Base-by-base conservation (phyloP, 2,113 vertebrate genomes). In the Danio rerio region DNA sequence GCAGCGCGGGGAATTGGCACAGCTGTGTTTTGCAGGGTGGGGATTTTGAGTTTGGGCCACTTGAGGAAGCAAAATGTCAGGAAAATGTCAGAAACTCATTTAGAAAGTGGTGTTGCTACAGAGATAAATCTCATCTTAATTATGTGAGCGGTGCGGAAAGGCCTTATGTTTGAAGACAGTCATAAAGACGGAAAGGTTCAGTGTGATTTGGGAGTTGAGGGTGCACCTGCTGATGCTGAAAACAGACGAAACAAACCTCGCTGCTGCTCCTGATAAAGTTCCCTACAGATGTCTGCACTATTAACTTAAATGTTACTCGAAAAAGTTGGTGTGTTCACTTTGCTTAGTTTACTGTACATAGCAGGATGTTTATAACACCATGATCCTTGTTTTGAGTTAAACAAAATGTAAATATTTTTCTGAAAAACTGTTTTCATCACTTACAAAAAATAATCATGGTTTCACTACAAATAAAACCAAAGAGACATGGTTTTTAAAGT, bases 21-120 rank as follows among this genome's bases (percentile, higher is more conserved):
- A 84, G 85, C 82, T 86, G 78, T 83, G 47, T 83, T 86, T 76
- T 81, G 77, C 65, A 40, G 82, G 50, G 80, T 83, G 71, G 78
- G 74, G 85, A 84, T 73, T 84, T 81, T 53, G 70, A 42, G 61
- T 83, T 78, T 45, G 74, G 66, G 78, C 74, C 77, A 75, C 78
- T 73, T 70, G 80, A 84, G 82, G 69, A 63, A 81, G 78, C 66
- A 55, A 86, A 86, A 86, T 86, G 82, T 86, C 85, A 86, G 69
- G 73, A 74, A 86, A 86, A 86, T 86, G 85, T 86, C 85, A 84
- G 79, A 80, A 84, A 84, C 78, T 84, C 52, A 81, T 84, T 78
- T 84, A 71, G 82, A 84, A 82, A 84, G 73, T 81, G 81, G 82
- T 79, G 79, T 77, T 84, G 85, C 79, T 65, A 72, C 69, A 84